Evolutionary conservation across 1,140 invertebrate genomes (phyloP).

Genomic region (Drosophila sucinea): DNA sequence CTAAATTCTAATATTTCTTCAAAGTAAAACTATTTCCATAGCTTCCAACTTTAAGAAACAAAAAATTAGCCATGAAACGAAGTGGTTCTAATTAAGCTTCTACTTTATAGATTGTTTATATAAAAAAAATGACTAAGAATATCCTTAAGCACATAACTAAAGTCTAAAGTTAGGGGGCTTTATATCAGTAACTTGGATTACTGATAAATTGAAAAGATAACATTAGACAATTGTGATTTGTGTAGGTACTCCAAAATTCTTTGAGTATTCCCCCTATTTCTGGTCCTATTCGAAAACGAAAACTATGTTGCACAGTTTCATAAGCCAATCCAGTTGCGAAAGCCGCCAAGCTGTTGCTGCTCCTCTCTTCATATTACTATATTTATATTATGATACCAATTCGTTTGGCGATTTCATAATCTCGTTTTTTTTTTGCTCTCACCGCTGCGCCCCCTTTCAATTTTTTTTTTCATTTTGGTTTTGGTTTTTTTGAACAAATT

Average conservation of each 20-base stretch:
- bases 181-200: no score
- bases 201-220: no score
- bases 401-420: conserved; percentile 72
- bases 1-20: no score
- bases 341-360: conserved; percentile 21
- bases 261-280: background rate
- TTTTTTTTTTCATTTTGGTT: conserved; percentile 42
- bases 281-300: background rate
- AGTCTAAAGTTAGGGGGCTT: no score
- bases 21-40: no score
- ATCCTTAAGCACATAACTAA: no score
- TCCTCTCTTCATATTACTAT: conserved; percentile 21
- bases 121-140: no score
- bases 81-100: no score
- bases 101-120: no score
- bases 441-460: conserved; percentile 51
- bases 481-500: conserved; percentile 46
- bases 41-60: no score
- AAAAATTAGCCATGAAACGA: no score
- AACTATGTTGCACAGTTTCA: background rate
- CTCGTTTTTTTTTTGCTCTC: conserved; percentile 45
- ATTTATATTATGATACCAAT: conserved; percentile 59
- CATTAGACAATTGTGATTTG: no score
- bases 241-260: background rate
- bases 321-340: conserved; percentile 39